Evolutionary conservation across 2,113 vertebrate species (phyloP).

Genomic region (Fulica atra): DNA sequence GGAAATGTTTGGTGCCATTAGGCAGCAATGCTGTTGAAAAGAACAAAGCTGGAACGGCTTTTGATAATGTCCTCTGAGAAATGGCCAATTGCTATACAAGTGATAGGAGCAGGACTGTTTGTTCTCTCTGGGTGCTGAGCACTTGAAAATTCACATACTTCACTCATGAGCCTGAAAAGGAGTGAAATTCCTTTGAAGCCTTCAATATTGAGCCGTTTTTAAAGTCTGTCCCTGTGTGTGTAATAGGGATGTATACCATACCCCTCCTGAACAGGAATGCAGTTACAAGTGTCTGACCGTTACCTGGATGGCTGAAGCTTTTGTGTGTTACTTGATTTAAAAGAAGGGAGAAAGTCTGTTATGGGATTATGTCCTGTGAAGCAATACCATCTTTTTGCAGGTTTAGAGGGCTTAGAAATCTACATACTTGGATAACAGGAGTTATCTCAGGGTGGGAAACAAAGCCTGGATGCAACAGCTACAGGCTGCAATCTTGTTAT

Average conservation of each 20-base stretch:
- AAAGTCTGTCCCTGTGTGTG: not conserved
- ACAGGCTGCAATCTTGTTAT: not conserved
- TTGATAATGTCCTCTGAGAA: conserved; percentile 54
- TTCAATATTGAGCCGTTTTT: not conserved
- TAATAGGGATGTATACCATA: not conserved
- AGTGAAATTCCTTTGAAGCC: not conserved
- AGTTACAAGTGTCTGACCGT: not conserved
- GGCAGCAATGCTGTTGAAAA: conserved; percentile 25
- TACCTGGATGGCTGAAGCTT: not conserved
- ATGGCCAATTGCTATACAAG: conserved; percentile 10
- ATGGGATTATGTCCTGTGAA: not conserved
- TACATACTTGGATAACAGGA: not conserved
- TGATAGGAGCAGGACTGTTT: conserved; percentile 33
- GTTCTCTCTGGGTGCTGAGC: conserved; percentile 29
- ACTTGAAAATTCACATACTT: conserved; percentile 8
- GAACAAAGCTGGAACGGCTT: conserved; percentile 65
- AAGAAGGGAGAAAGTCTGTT: not conserved
- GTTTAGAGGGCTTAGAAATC: not conserved
- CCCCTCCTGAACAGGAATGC: not conserved
- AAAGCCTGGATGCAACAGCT: not conserved
- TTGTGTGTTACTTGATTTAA: not conserved
- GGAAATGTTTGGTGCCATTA: conserved; percentile 62
- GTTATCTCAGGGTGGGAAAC: not conserved
- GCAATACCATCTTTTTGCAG: not conserved
- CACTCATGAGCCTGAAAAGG: not conserved